Evolutionary conservation across 2,113 vertebrate genomes (phyloP).

Genomic region (Sapajus apella): DNA sequence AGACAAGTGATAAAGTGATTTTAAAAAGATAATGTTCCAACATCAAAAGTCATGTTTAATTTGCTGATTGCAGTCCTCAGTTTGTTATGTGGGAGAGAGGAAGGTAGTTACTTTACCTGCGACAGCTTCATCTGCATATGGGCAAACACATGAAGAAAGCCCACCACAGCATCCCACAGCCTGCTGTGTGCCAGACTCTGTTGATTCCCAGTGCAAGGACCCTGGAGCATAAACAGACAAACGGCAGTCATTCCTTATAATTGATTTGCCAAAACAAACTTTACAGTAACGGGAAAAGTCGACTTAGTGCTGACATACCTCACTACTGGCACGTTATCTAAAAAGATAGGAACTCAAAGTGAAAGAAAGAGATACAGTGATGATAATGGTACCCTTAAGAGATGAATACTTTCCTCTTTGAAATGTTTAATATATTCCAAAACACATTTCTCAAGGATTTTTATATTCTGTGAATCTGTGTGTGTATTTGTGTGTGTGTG

Average conservation of each 20-base stretch:
- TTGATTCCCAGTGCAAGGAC: conserved; percentile 97
- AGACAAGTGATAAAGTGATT: background rate
- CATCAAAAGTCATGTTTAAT: background rate
- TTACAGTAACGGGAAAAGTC: background rate
- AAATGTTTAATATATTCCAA: background rate
- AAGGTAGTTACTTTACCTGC: conserved; percentile 85
- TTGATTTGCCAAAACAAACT: background rate
- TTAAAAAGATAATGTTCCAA: background rate
- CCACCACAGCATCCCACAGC: conserved; percentile 98
- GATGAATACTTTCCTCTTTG: background rate
- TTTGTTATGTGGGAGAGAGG: rapidly evolving
- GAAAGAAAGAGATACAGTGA: background rate
- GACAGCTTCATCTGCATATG: conserved; percentile 99
- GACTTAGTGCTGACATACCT: background rate
- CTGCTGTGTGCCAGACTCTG: conserved; percentile 97
- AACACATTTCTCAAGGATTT: background rate
- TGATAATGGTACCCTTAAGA: background rate
- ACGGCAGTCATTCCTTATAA: background rate
- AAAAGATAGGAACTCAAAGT: background rate
- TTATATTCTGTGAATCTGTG: background rate
- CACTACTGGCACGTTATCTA: background rate
- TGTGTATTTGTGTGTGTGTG: background rate
- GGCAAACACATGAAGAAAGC: conserved; percentile 97
- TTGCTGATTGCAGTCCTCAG: rapidly evolving
- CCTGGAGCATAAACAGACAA: conserved; percentile 80